Percentiles rank a stretch among this genome's conserved stretches.
Evolutionary conservation across 2,797 vertebrate genomes (phyloP).

Genomic region (Leptoclinus maculatus): DNA sequence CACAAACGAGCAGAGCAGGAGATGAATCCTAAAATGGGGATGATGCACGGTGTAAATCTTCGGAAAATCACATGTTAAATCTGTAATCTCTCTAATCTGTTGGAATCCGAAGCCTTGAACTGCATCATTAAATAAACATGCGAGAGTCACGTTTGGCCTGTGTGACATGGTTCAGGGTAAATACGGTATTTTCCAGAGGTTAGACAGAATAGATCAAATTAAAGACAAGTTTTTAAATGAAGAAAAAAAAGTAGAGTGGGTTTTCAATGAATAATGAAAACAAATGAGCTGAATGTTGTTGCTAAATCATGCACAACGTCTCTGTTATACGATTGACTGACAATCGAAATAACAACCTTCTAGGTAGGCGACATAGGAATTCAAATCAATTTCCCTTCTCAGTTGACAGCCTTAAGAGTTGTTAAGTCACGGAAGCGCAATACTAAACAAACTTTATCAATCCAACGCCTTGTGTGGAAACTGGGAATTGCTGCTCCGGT

Average conservation of each 20-base stretch:
- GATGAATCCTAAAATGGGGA: slow-evolving; percentile 54
- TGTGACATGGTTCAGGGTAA: background rate
- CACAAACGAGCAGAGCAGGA: slow-evolving; percentile 31
- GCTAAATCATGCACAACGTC: slow-evolving; percentile 33
- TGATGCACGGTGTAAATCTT: slow-evolving; percentile 21
- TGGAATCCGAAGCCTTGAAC: slow-evolving; percentile 9
- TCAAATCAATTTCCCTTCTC: background rate
- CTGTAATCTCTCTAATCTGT: slow-evolving; percentile 40
- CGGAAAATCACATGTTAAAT: slow-evolving; percentile 3
- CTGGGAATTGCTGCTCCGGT: slow-evolving; percentile 32
- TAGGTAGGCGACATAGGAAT: slow-evolving; percentile 18
- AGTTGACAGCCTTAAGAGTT: slow-evolving; percentile 15
- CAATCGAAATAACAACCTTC: slow-evolving; percentile 20
- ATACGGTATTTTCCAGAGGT: background rate
- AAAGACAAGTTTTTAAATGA: slow-evolving; percentile 6
- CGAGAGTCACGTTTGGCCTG: background rate
- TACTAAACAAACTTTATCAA: slow-evolving; percentile 29
- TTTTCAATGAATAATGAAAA: slow-evolving; percentile 27
- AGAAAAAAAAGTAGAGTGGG: background rate
- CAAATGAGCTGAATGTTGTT: background rate
- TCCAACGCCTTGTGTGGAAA: slow-evolving; percentile 21
- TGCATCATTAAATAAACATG: background rate
- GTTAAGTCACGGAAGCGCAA: slow-evolving; percentile 10
- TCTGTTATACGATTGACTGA: background rate
- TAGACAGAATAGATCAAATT: background rate